A percentile compares a stretch with the other conserved stretches of the same genome.
Evolutionary conservation across 2,797 vertebrate species (phyloP).

Genomic region (Pteronotus mesoamericanus): DNA sequence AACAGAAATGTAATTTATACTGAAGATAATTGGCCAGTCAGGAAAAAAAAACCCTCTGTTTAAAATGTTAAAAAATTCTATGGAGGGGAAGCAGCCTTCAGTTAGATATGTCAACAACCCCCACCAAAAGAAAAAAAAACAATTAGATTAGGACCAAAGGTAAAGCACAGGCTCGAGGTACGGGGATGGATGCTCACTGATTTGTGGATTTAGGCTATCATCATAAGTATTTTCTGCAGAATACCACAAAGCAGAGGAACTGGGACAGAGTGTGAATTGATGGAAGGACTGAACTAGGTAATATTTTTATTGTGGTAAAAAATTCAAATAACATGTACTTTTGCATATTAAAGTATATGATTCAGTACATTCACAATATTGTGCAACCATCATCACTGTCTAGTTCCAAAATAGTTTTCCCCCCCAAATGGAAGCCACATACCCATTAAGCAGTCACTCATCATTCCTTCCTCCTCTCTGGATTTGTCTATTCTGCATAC

Average conservation of each 20-base stretch:
- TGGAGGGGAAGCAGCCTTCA: not conserved
- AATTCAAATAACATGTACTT: not conserved
- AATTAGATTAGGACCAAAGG: not conserved
- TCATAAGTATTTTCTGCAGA: not conserved
- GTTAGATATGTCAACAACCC: not conserved
- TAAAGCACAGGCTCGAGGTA: not conserved
- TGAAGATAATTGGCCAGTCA: not conserved
- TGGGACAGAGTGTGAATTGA: not conserved
- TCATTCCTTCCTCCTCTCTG: not conserved
- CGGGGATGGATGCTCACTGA: not conserved
- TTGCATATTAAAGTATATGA: not conserved
- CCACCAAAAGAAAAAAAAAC: not conserved
- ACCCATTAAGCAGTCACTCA: not conserved
- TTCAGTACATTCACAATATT: not conserved
- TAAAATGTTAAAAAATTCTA: not conserved
- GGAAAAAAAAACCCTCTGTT: not conserved
- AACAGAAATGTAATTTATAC: constrained; percentile 33
- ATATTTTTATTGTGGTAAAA: not conserved
- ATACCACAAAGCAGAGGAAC: not conserved
- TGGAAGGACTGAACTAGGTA: not conserved
- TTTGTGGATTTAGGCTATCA: not conserved
- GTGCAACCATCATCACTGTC: not conserved
- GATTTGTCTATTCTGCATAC: not conserved
- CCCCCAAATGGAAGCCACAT: not conserved
- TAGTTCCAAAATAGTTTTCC: not conserved